Conservation (phyloP, 2,888 invertebrate genomes). For the Corythucha ciliata region DNA sequence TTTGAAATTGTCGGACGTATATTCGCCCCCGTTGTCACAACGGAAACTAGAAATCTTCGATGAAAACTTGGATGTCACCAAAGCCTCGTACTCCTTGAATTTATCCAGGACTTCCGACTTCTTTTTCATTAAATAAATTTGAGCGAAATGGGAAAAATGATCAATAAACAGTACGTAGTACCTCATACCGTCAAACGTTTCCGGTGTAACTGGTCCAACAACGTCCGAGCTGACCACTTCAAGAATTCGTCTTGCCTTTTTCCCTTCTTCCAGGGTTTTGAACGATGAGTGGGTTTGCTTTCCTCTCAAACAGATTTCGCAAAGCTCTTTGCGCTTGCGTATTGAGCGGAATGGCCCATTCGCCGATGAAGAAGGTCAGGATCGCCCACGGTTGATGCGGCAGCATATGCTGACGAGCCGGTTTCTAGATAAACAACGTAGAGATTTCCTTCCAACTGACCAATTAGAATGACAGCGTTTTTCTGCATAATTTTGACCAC, state of each 20-base stretch:
- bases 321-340: neutral
- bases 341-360: constrained; percentile 10
- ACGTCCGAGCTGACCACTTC: constrained; percentile 33
- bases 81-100: constrained; percentile 32
- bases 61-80: constrained; percentile 11
- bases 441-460: no score
- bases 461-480: no score
- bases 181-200: constrained; percentile 26
- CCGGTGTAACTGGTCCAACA: constrained; percentile 33
- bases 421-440: no score
- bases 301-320: constrained; percentile 9
- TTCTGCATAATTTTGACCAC: constrained; percentile 1
- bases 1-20: constrained; percentile 32
- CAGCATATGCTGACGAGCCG: no score
- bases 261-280: neutral
- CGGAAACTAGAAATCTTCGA: constrained; percentile 32
- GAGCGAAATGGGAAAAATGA: constrained; percentile 35
- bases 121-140: constrained; percentile 32
- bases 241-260: constrained; percentile 23
- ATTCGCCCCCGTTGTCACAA: constrained; percentile 36
- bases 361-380: constrained; percentile 5
- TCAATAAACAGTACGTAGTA: constrained; percentile 36
- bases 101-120: constrained; percentile 35
- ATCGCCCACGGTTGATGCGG: no score
- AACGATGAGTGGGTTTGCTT: constrained; percentile 7